Evolutionary conservation across 2,797 vertebrate species (phyloP), one percentile per base, ranked within the genome.

Genomic region (Melanotaenia boesemani): DNA sequence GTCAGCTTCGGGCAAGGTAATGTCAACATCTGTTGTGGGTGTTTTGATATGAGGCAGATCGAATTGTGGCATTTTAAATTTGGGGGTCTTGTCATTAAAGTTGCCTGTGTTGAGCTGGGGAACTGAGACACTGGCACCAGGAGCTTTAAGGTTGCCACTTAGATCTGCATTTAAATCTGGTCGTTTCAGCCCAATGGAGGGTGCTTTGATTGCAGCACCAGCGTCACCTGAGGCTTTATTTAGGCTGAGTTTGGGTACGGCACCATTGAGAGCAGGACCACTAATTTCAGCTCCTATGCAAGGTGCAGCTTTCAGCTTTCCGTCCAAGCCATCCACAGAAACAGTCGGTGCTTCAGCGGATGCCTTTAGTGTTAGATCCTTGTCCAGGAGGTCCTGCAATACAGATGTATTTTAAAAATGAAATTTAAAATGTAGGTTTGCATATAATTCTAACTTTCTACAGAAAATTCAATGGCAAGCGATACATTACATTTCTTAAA

Each of bases 11-110:
- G 88, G 88, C 10, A 87, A 0, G 30, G 85, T 79, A 22, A 92
- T 2, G 46, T 89, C 84, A 74, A 84, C 22, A 77, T 86, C 68
- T 70, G 72, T 41, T 20, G 79, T 79, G 75, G 89, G 77, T 46
- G 18, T 20, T 52, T 79, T 82, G 15, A 90, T 0, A 1, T 76
- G 15, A 58, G 91, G 82, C n/a, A 87, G 28, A 61, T 61, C 41
- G 44, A 93, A 93, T 1, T 76, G 18, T 36, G 95, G 94, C 94
- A 94, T 94, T 20, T 48, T 70, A 59, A 95, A 95, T 61, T 79
- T 86, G 0, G 91, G 85, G 3, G 80, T 0, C 28, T 88, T 88
- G 63, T 72, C 80, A 26, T 86, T 85, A 1, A 63, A 0, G 10
- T 63, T 69, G 5, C 48, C 75, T 7, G 63, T 16, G 5, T 87